Base-by-base conservation (phyloP, 2,797 vertebrate genomes). In the Aythya fuligula region DNA sequence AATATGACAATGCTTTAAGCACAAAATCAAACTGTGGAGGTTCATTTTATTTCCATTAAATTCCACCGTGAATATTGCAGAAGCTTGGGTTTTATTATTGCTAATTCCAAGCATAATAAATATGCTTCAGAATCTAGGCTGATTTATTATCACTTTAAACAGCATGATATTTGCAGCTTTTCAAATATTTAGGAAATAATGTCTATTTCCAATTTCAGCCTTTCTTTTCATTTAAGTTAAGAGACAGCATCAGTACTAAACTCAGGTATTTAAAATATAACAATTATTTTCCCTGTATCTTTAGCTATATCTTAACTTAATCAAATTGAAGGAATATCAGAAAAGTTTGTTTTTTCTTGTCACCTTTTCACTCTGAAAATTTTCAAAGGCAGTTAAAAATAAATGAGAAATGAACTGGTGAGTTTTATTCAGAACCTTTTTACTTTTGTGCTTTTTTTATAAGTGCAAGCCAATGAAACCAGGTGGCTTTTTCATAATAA, bases 31-130 rank as follows among this genome's bases (percentile, higher is more conserved):
- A 92, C 95, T 65, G 39, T n/a, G 53, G 96, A 85, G 67, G 97
- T 92, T 98, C 93, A 5, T 97, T 97, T 96, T 82, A 75, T 97
- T 97, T 80, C 97, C 97, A 91, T 97, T 96, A 94, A 90, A 73
- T 80, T 79, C 92, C 79, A 64, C 92, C 60, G 21, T n/a, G 94
- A 90, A 87, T 78, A 86, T 96, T 89, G 79, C 93, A 93, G 96
- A 77, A 95, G 95, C 89, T 96, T 96, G 94, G 83, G 81, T 95
- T 98, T 98, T 98, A 97, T 97, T 97, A 94, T 98, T 96, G 94
- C 85, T 97, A 97, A 98, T 97, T 97, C 97, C 96, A 98, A 97
- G 91, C 93, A 98, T 95, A 98, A 98, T 97, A 98, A 98, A 98
- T 98, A 97, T 0, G 30, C 86, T 43, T 96, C 92, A 70, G 95